Percentiles rank a stretch among this genome's conserved stretches.
Conservation (phyloP, 2,797 vertebrate species). For the Syncerus caffer region DNA sequence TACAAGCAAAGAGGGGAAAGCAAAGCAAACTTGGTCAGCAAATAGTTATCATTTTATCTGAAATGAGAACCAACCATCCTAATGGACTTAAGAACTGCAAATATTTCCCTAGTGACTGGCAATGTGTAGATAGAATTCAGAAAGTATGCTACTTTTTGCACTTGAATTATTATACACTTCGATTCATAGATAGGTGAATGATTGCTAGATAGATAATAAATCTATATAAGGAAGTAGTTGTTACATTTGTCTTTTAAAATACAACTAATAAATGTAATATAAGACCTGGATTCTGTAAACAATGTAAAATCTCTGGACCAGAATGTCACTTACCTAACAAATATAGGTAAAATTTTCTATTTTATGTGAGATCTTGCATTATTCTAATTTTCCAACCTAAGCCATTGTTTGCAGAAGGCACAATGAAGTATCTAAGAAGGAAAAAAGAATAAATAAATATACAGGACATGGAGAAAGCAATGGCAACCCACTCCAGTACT, state of each 20-base stretch:
- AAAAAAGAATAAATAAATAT: slow-evolving; percentile 26
- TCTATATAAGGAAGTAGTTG: neutral
- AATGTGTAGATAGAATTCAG: slow-evolving; percentile 8
- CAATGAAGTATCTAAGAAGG: slow-evolving; percentile 41
- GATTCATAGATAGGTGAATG: slow-evolving; percentile 12
- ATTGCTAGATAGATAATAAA: slow-evolving; percentile 29
- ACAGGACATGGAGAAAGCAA: neutral
- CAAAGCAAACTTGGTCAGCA: neutral
- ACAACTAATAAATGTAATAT: neutral
- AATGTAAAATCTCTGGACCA: neutral
- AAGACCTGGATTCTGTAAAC: neutral
- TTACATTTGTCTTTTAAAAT: slow-evolving; percentile 41
- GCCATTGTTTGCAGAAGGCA: slow-evolving; percentile 17
- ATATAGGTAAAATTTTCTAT: neutral
- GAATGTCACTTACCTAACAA: neutral
- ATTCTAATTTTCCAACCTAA: neutral
- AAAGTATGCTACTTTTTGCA: neutral
- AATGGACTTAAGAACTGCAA: neutral
- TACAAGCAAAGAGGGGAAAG: slow-evolving; percentile 5
- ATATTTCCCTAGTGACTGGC: slow-evolving; percentile 26
- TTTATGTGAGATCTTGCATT: neutral
- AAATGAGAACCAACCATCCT: neutral
- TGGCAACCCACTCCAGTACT: no score
- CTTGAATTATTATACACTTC: slow-evolving; percentile 45
- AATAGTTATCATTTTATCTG: slow-evolving; percentile 7